Conservation (phyloP, 2,113 vertebrate species). For the Pandion haliaetus region DNA sequence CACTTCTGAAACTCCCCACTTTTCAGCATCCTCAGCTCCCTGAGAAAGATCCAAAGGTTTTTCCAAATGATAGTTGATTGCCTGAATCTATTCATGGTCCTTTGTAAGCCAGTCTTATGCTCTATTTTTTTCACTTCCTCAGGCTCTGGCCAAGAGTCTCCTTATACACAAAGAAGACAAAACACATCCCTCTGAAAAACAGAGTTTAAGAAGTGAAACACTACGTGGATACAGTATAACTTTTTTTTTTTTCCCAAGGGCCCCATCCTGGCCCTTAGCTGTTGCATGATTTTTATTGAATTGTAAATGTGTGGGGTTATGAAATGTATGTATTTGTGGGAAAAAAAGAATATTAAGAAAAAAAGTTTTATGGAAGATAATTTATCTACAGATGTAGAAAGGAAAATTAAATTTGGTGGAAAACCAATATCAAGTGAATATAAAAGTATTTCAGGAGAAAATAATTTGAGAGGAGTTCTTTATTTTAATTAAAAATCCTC, state of each 20-base stretch:
- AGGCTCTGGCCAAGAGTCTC: not conserved
- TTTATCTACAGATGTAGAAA: not conserved
- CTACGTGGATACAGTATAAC: accelerated
- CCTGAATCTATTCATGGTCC: not conserved
- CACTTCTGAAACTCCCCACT: not conserved
- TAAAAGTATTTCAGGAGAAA: not conserved
- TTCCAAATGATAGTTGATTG: not conserved
- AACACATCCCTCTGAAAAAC: not conserved
- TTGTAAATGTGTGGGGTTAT: not conserved
- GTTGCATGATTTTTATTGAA: not conserved
- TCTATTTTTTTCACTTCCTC: not conserved
- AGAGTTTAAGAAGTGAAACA: not conserved
- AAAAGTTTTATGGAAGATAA: not conserved
- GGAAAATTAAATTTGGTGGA: not conserved
- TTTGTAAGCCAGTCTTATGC: not conserved
- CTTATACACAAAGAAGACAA: not conserved
- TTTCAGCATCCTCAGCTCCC: not conserved
- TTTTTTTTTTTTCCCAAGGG: not conserved
- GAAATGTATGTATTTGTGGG: not conserved
- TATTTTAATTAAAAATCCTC: not conserved
- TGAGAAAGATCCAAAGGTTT: not conserved
- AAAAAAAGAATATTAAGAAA: not conserved
- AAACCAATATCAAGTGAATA: not conserved
- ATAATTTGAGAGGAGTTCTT: not conserved
- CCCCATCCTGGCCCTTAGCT: accelerated